phyloP scores from a whole-genome alignment of 2,113 vertebrate species.

The Ammodytes marinus region DNA sequence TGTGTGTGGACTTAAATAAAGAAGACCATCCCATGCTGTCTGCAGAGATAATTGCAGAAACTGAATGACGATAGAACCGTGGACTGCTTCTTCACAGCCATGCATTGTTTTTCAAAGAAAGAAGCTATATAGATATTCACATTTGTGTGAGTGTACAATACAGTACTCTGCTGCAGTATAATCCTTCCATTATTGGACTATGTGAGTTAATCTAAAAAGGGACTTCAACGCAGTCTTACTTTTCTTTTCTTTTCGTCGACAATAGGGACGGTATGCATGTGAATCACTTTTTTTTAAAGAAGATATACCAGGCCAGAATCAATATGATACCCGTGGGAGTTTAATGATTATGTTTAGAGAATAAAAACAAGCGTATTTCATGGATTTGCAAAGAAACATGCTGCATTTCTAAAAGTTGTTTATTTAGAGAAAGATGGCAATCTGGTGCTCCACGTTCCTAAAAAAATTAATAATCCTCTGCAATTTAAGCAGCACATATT shows the following conservation, averaged over 20 bases:
- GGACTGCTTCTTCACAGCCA: background rate
- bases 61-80: conserved; percentile 21
- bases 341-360: conserved; percentile 34
- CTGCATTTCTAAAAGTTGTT: conserved; percentile 13
- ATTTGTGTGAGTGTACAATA: conserved; percentile 15
- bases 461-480: conserved; percentile 28
- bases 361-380: conserved; percentile 26
- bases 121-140: conserved; percentile 6
- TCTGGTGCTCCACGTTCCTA: conserved; percentile 28
- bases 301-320: conserved; percentile 3
- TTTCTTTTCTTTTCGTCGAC: background rate
- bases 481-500: conserved; percentile 65
- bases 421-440: conserved; percentile 31
- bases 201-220: conserved; percentile 20
- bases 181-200: conserved; percentile 21
- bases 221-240: background rate
- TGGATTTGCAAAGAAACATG: conserved; percentile 32
- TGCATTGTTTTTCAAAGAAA: conserved; percentile 9
- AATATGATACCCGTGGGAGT: conserved; percentile 16
- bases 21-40: conserved; percentile 23
- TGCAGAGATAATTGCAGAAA: conserved; percentile 38
- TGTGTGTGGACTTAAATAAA: conserved; percentile 24
- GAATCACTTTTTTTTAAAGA: background rate
- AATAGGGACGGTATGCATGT: background rate
- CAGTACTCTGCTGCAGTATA: conserved; percentile 4